These are phyloP conservation scores for Notothenia coriiceps DNA, from an alignment of 2,113 vertebrate genomes.

Conservation along the genomic window DNA sequence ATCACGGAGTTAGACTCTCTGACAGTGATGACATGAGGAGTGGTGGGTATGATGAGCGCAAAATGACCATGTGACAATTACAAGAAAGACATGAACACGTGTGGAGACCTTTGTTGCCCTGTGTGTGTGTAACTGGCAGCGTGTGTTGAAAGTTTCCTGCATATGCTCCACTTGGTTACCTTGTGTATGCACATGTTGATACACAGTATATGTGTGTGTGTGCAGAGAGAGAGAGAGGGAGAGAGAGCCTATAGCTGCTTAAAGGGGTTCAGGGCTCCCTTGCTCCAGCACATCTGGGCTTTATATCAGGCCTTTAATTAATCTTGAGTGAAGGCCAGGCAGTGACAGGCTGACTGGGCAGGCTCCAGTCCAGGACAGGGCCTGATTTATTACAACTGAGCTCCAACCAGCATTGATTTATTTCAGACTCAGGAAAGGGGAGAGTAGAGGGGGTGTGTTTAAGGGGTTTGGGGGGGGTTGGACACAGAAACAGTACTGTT, in stretches of 20 bases:
- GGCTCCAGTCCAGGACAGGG: constrained; percentile 97
- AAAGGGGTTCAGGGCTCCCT: constrained; percentile 80
- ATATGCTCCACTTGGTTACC: constrained; percentile 21
- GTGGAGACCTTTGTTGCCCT: constrained; percentile 37
- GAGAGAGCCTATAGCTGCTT: constrained; percentile 53
- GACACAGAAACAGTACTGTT: constrained; percentile 91
- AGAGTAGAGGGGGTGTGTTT: constrained; percentile 72
- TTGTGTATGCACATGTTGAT: constrained; percentile 50
- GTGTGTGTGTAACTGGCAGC: constrained; percentile 9
- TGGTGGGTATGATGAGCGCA: constrained; percentile 11
- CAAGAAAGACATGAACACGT: constrained; percentile 43
- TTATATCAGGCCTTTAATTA: constrained; percentile 99
- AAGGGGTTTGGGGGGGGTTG: constrained; percentile 57
- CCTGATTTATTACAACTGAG: constrained; percentile 98
- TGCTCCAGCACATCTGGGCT: constrained; percentile 98
- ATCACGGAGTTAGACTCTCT: constrained; percentile 12
- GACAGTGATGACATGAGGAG: constrained; percentile 18
- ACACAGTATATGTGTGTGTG: constrained; percentile 32
- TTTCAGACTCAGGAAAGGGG: constrained; percentile 88
- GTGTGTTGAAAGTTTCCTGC: constrained; percentile 11
- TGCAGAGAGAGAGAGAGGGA: constrained; percentile 16
- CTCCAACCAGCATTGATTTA: constrained; percentile 98
- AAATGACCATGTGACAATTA: constrained; percentile 40
- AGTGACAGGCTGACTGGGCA: constrained; percentile 99
- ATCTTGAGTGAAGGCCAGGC: constrained; percentile 99